Evolutionary conservation across 2,888 invertebrate species (phyloP).

Genomic region (Andrena bicolor): DNA sequence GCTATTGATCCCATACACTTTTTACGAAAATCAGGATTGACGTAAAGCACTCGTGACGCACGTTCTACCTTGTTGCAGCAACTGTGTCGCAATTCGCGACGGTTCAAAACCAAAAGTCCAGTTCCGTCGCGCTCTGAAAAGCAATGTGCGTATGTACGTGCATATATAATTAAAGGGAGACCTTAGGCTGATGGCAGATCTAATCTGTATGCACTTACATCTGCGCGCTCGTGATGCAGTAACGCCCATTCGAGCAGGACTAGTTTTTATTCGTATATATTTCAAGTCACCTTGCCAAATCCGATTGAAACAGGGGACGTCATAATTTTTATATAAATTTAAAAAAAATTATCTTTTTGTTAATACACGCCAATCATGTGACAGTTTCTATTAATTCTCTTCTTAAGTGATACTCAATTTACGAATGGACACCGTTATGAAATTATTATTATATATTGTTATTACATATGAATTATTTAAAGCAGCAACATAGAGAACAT

Average conservation of each 20-base stretch:
- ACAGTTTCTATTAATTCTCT: too few relatives aligned
- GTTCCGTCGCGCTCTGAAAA: slow-evolving; percentile 78
- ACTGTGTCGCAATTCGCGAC: slow-evolving; percentile 53
- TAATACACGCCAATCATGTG: too few relatives aligned
- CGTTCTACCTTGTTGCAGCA: slow-evolving; percentile 41
- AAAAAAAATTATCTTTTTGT: too few relatives aligned
- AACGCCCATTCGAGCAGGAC: slow-evolving; percentile 6
- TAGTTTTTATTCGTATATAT: slow-evolving; percentile 1
- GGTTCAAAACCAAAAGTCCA: slow-evolving; percentile 69
- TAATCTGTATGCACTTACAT: slow-evolving; percentile 15
- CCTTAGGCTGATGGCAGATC: slow-evolving; percentile 2
- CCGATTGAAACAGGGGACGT: too few relatives aligned
- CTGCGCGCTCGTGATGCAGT: background rate
- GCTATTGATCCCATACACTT: background rate
- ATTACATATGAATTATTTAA: too few relatives aligned
- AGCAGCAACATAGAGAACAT: too few relatives aligned
- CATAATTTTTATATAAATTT: too few relatives aligned
- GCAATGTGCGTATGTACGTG: slow-evolving; percentile 28
- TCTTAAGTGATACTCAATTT: too few relatives aligned
- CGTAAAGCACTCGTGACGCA: slow-evolving; percentile 54
- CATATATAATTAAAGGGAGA: slow-evolving; percentile 36
- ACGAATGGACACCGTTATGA: too few relatives aligned
- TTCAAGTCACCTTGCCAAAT: slow-evolving; percentile 15
- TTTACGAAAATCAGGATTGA: slow-evolving; percentile 29
- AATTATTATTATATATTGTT: too few relatives aligned